phyloP scores from a whole-genome alignment of 1,140 invertebrate species.

The Pararge aegeria region DNA sequence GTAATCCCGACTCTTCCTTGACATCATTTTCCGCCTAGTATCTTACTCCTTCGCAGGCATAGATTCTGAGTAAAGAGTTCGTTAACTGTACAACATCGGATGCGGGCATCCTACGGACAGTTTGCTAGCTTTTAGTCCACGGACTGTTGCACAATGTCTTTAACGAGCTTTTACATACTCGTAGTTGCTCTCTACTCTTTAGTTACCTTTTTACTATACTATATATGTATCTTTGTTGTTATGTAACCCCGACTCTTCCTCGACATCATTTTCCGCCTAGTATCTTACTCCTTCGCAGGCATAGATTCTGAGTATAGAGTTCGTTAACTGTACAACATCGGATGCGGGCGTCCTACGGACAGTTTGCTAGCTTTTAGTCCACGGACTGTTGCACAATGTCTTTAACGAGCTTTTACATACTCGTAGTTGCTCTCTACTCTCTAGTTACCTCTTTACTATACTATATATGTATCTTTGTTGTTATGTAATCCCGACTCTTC shows the following conservation, averaged over 20 bases:
- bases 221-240: too few relatives aligned
- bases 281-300: too few relatives aligned
- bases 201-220: neutral
- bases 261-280: too few relatives aligned
- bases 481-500: too few relatives aligned
- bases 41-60: too few relatives aligned
- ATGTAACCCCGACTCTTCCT: too few relatives aligned
- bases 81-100: conserved; percentile 40
- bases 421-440: conserved; percentile 1
- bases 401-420: conserved; percentile 16
- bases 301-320: conserved; percentile 36
- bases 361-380: conserved; percentile 28
- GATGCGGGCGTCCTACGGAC: conserved; percentile 38
- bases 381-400: conserved; percentile 34
- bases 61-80: conserved; percentile 39
- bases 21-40: too few relatives aligned
- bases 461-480: too few relatives aligned
- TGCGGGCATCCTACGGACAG: conserved; percentile 36
- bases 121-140: conserved; percentile 27
- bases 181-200: conserved; percentile 1
- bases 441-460: neutral
- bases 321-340: conserved; percentile 41
- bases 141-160: conserved; percentile 33
- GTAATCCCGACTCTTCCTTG: too few relatives aligned
- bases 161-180: conserved; percentile 17